These are phyloP conservation scores for Sturnira hondurensis DNA, from an alignment of 2,113 vertebrate genomes.

Conservation along the genomic window DNA sequence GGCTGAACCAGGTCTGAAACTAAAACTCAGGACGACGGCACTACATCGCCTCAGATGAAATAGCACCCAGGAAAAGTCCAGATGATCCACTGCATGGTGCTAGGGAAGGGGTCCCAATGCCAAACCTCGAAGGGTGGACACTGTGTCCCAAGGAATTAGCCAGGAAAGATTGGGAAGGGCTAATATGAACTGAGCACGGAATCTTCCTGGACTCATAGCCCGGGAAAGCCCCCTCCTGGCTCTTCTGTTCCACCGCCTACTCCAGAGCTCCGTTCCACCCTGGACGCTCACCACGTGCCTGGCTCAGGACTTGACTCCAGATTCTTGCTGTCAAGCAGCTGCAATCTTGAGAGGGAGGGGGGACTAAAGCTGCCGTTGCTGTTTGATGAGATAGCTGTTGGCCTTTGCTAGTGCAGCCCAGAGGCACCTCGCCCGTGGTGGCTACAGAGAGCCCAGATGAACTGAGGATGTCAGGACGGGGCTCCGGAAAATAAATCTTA, in stretches of 20 bases:
- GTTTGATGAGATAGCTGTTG: background rate
- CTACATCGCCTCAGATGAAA: background rate
- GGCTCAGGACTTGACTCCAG: background rate
- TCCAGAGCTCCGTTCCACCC: background rate
- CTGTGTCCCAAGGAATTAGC: background rate
- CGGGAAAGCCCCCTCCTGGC: background rate
- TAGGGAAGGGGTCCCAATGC: rapidly evolving
- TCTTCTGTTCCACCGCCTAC: background rate
- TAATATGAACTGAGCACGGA: background rate
- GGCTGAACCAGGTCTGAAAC: background rate
- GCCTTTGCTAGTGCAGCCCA: background rate
- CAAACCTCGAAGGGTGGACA: background rate
- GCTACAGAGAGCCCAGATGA: background rate
- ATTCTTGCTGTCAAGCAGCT: background rate
- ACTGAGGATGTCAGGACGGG: background rate
- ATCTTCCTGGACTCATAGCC: background rate
- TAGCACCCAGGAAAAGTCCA: rapidly evolving
- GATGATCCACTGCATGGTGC: rapidly evolving
- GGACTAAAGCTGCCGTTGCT: background rate
- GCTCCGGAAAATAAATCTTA: background rate
- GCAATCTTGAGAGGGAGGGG: background rate
- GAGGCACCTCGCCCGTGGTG: background rate
- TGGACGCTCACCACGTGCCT: background rate
- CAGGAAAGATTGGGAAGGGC: background rate
- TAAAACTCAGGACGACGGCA: background rate